These are phyloP conservation scores for Drosophila parthenogenetica DNA, from an alignment of 2,888 invertebrate genomes.

Conservation along the genomic window DNA sequence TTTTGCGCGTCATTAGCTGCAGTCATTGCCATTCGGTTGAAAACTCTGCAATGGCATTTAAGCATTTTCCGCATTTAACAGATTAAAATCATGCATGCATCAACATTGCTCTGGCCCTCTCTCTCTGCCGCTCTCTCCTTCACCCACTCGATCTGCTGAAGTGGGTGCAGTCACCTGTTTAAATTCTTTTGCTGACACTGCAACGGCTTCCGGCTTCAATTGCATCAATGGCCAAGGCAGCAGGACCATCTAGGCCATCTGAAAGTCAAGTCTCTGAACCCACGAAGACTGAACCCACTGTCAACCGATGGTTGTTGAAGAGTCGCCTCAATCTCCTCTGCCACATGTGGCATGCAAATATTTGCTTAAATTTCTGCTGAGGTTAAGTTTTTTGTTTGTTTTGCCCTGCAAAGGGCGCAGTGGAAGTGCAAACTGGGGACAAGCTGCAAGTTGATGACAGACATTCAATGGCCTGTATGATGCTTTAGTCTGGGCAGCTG, in stretches of 20 bases:
- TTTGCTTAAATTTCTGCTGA: conserved; percentile 84
- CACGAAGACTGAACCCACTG: conserved; percentile 25
- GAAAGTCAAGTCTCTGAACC: conserved; percentile 46
- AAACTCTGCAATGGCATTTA: conserved; percentile 42
- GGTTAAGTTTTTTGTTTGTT: conserved; percentile 83
- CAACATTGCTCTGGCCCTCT: conserved; percentile 20
- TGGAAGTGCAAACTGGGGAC: conserved; percentile 8
- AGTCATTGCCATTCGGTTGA: conserved; percentile 52
- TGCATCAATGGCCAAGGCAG: conserved; percentile 61
- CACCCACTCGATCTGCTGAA: not conserved
- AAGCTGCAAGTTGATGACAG: conserved; percentile 67
- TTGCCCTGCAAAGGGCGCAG: conserved; percentile 37
- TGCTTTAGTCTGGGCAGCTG: conserved; percentile 52
- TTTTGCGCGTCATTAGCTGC: conserved; percentile 80
- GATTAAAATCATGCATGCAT: conserved; percentile 78
- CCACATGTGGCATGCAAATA: conserved; percentile 81
- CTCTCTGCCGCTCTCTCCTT: not conserved
- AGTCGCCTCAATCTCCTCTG: conserved; percentile 56
- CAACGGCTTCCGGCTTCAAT: conserved; percentile 76
- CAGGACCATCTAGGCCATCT: conserved; percentile 38
- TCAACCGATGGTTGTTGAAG: conserved; percentile 49
- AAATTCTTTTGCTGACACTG: conserved; percentile 75
- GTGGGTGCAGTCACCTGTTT: conserved; percentile 57
- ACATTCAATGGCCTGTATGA: conserved; percentile 59
- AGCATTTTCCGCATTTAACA: conserved; percentile 68